phyloP scores from a whole-genome alignment of 2,113 vertebrate species.

The Pipra filicauda region DNA sequence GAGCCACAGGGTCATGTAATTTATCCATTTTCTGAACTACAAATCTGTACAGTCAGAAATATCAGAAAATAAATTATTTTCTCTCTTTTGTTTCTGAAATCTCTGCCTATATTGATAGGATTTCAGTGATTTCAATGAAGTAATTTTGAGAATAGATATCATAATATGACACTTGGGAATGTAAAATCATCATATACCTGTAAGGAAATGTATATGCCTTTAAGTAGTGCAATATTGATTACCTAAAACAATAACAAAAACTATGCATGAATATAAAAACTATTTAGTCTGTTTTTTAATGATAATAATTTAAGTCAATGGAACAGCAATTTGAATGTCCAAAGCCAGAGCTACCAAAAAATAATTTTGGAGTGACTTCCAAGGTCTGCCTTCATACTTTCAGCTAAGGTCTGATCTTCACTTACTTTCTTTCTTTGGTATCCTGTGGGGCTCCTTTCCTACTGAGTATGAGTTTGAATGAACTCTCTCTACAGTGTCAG shows the following conservation, averaged over 20 bases:
- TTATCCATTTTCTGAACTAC: neutral
- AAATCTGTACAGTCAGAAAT: neutral
- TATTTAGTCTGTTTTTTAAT: neutral
- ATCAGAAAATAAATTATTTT: neutral
- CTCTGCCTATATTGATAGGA: neutral
- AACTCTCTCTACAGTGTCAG: neutral
- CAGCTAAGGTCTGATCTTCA: neutral
- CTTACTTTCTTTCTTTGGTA: neutral
- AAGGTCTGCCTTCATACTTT: neutral
- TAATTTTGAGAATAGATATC: neutral
- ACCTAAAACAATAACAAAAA: neutral
- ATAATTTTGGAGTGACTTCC: neutral
- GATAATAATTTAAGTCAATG: neutral
- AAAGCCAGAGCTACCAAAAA: neutral
- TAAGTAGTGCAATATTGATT: neutral
- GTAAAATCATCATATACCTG: neutral
- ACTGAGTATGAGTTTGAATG: neutral
- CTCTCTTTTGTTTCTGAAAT: neutral
- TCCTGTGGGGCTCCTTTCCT: neutral
- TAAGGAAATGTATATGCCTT: constrained; percentile 13
- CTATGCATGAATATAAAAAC: neutral
- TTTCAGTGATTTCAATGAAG: neutral
- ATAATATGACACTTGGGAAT: neutral
- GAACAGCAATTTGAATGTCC: neutral
- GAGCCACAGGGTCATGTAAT: rapidly evolving